Evolutionary conservation across 2,113 vertebrate genomes (phyloP).

Genomic region (Passer montanus): DNA sequence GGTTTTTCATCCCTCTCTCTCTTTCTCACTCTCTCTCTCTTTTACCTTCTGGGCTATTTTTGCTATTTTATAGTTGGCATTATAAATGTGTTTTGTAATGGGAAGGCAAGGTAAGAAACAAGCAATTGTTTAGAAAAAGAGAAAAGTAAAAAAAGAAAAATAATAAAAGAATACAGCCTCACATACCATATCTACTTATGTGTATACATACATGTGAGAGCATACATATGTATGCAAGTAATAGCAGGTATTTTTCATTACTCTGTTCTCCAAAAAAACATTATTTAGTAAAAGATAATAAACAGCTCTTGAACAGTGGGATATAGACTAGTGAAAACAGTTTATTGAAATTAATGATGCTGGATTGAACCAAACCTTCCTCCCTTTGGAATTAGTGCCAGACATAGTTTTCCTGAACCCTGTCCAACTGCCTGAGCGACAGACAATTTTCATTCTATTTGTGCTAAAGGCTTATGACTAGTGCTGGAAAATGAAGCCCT

Average conservation of each 20-base stretch:
- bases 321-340: conserved; percentile 76
- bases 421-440: conserved; percentile 78
- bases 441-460: conserved; percentile 82
- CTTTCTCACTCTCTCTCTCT: not conserved
- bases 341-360: conserved; percentile 80
- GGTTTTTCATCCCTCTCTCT: not conserved
- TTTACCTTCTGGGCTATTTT: conserved; percentile 12
- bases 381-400: conserved; percentile 82
- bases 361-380: conserved; percentile 79
- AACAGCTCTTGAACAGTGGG: conserved; percentile 70
- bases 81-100: conserved; percentile 22
- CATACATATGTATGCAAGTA: not conserved
- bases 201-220: not conserved
- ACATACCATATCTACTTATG: not conserved
- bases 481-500: conserved; percentile 77
- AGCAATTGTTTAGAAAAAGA: conserved; percentile 17
- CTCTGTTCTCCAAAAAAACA: conserved; percentile 33
- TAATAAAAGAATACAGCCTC: not conserved
- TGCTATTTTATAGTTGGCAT: conserved; percentile 38
- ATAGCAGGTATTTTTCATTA: conserved; percentile 23
- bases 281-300: conserved; percentile 74
- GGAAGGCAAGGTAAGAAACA: conserved; percentile 22
- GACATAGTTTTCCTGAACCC: conserved; percentile 81
- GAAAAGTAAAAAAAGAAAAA: conserved; percentile 12
- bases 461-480: conserved; percentile 71